Evolutionary conservation across 2,888 invertebrate genomes (phyloP), one percentile per base, ranked within the genome.

Genomic region (Nomada hirtipes): DNA sequence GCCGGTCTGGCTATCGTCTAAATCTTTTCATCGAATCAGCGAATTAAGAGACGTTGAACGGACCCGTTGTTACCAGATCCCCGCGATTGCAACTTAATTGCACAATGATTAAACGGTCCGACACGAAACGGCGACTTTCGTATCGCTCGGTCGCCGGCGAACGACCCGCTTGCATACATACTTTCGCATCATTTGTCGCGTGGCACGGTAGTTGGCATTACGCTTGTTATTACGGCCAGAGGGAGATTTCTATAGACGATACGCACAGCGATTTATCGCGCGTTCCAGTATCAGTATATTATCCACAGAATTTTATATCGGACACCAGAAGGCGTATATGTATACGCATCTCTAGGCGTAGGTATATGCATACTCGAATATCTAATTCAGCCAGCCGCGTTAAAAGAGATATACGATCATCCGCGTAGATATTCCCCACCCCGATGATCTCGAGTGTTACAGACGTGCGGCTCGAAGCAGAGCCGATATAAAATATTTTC

Each of bases 81-180:
- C n/a, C 67, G 72, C 50, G 78, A 78, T 79, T 29, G 70, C 60
- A 71, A 78, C 78, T 78, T 78, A 71, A 80, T 71, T 52, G 67
- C 57, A 47, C 44, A 68, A 78, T 53, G 80, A 80, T 80, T 68
- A 71, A 29, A 79, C 78, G 57, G 67, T 20, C 55, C 42, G 78
- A 44, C 77, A 36, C 52, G 50, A 36, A 67, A 52, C 71, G 67
- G 68, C 50, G 71, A 61, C 67, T 72, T 61, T 71, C 65, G n/a
- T 55, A 65, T 53, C 57, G 64, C n/a, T 44, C 15, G 20, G 0
- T 36, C 36, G 36, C 36, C 7, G 36, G 36, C 4, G 7, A 7
- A 36, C 57, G 15, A 2, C 18, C 10, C 15, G 47, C 47, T 47
- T 13, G 15, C 47, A 15, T 15, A 13, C 47, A 3, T 47, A 15